Percentiles rank a stretch among this genome's conserved stretches.
Conservation (phyloP, 1,140 invertebrate species). For the Periplaneta americana region DNA sequence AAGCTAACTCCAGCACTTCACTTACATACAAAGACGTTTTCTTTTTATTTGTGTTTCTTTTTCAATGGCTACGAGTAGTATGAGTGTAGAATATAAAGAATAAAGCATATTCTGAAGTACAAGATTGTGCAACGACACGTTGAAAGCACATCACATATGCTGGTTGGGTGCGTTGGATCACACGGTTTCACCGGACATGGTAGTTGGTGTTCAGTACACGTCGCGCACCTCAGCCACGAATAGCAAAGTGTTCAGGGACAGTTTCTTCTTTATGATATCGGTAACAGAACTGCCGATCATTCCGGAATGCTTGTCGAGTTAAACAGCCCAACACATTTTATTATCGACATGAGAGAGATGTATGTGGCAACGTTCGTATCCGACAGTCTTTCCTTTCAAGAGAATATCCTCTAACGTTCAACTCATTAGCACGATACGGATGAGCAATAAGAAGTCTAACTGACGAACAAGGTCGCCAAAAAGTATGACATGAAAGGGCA, state of each 20-base stretch:
- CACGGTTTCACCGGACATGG: background rate
- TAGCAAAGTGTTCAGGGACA: background rate
- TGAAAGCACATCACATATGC: background rate
- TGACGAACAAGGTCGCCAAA: too few species aligned
- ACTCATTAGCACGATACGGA: too few species aligned
- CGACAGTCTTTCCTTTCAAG: too few species aligned
- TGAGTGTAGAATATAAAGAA: background rate
- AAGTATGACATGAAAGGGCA: too few species aligned
- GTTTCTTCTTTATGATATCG: background rate
- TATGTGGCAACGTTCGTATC: too few species aligned
- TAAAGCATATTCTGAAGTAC: too few species aligned
- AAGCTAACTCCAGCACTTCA: background rate
- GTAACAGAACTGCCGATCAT: background rate
- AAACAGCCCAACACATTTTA: too few species aligned
- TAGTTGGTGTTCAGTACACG: background rate
- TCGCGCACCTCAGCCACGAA: background rate
- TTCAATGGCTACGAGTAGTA: background rate
- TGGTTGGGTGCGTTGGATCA: background rate
- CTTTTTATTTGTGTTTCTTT: background rate
- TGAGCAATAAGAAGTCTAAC: too few species aligned
- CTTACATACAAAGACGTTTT: background rate
- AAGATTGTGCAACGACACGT: background rate
- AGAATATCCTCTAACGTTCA: too few species aligned
- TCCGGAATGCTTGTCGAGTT: background rate
- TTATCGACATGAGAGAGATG: too few species aligned